phyloP scores from a whole-genome alignment of 2,797 vertebrate species.

The Pipistrellus nathusii region DNA sequence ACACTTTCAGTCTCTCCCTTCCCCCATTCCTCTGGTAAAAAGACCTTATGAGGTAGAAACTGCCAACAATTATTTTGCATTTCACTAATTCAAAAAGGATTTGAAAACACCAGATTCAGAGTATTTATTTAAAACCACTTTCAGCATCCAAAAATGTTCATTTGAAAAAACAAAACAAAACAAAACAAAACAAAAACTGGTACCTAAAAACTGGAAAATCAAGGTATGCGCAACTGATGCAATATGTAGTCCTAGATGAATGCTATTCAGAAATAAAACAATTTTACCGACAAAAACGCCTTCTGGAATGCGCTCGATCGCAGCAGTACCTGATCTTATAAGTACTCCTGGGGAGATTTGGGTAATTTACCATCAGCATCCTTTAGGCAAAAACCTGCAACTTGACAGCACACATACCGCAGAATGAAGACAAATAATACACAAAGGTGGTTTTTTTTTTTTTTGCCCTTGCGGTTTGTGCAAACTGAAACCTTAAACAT shows the following conservation, averaged over 20 bases:
- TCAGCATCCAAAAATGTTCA: background rate
- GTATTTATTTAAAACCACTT: slow-evolving; percentile 55
- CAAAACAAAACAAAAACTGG: background rate
- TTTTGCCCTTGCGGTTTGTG: background rate
- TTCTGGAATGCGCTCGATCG: background rate
- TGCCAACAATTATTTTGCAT: slow-evolving; percentile 53
- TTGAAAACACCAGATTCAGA: background rate
- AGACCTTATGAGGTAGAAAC: slow-evolving; percentile 43
- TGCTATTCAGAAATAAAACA: slow-evolving; percentile 18
- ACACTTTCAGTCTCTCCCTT: slow-evolving; percentile 60
- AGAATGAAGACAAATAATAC: slow-evolving; percentile 67
- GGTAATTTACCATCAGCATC: background rate
- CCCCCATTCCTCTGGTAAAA: slow-evolving; percentile 52
- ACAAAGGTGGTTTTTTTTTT: slow-evolving; percentile 61
- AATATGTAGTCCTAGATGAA: background rate
- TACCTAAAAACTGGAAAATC: slow-evolving; percentile 47
- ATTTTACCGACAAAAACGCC: slow-evolving; percentile 30
- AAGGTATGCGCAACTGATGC: slow-evolving; percentile 71
- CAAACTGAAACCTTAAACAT: slow-evolving; percentile 24
- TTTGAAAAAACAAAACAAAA: slow-evolving; percentile 14
- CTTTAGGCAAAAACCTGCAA: slow-evolving; percentile 64
- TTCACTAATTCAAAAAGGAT: slow-evolving; percentile 2
- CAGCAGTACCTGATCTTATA: background rate
- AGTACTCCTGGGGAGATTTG: background rate
- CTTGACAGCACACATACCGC: slow-evolving; percentile 49